Percentiles rank a stretch among this genome's conserved stretches.
phyloP scores from a whole-genome alignment of 2,113 vertebrate species.

The Bothrops jararaca region DNA sequence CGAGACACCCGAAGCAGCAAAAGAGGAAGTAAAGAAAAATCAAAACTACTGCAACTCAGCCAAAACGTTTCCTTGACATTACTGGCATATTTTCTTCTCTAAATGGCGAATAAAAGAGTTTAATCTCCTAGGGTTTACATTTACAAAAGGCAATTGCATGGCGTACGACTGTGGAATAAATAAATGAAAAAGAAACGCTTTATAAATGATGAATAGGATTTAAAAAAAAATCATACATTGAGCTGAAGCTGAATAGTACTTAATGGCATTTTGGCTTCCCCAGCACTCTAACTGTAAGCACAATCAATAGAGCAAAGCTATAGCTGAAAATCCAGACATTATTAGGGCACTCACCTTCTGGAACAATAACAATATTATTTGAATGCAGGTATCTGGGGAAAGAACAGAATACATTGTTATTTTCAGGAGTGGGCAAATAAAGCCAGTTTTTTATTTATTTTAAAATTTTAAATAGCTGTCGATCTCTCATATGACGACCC shows the following conservation, averaged over 20 bases:
- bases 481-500: not conserved
- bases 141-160: not conserved
- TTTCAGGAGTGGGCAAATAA: conserved; percentile 51
- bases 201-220: conserved; percentile 21
- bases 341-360: conserved; percentile 83
- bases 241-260: conserved; percentile 17
- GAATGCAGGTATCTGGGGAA: conserved; percentile 89
- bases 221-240: conserved; percentile 10
- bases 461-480: not conserved
- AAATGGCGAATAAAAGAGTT: not conserved
- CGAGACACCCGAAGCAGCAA: not conserved
- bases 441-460: conserved; percentile 29
- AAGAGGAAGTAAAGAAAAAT: not conserved
- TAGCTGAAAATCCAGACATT: conserved; percentile 35
- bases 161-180: not conserved
- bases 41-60: not conserved
- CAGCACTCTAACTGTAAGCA: conserved; percentile 38
- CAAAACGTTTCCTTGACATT: not conserved
- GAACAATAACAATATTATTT: conserved; percentile 94
- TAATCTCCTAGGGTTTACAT: not conserved
- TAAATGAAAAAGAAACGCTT: not conserved
- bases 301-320: conserved; percentile 32
- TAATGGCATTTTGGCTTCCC: conserved; percentile 42
- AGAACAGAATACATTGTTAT: conserved; percentile 59
- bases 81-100: not conserved